These are phyloP conservation scores for Lycopodina hypogea DNA, from an alignment of 37 sponge, comb jelly and placozoan genomes.

Conservation along the genomic window DNA sequence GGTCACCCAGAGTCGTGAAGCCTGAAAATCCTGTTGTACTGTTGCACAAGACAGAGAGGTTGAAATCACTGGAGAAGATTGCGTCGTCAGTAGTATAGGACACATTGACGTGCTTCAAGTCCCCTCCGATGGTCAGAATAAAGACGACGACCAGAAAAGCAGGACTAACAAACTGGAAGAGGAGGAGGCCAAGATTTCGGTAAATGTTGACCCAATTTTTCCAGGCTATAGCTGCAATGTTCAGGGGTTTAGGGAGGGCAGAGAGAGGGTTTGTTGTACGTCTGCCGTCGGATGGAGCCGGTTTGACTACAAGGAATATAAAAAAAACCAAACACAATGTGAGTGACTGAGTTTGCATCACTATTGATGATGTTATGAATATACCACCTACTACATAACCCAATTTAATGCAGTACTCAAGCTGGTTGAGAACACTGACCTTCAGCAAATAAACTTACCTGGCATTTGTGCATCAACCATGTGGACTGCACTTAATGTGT, in stretches of 20 bases:
- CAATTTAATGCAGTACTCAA: background rate
- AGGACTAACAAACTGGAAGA: constrained; percentile 75
- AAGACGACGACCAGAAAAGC: constrained; percentile 58
- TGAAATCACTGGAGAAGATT: background rate
- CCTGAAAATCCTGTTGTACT: background rate
- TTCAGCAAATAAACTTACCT: too few relatives aligned
- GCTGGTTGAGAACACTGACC: too few relatives aligned
- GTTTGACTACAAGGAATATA: background rate
- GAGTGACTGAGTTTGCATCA: too few relatives aligned
- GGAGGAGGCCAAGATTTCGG: constrained; percentile 57
- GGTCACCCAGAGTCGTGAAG: background rate
- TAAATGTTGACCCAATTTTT: constrained; percentile 45
- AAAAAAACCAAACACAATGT: background rate
- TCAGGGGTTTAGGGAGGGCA: constrained; percentile 12
- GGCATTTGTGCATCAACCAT: too few relatives aligned
- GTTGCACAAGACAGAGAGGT: constrained; percentile 13
- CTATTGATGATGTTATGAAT: too few relatives aligned
- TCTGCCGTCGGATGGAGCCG: background rate
- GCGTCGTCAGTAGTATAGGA: constrained; percentile 41
- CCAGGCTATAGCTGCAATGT: constrained; percentile 48
- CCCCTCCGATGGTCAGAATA: constrained; percentile 57
- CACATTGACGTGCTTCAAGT: constrained; percentile 30
- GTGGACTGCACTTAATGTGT: too few relatives aligned
- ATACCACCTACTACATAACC: too few relatives aligned
- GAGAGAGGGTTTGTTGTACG: background rate